Percentiles rank a stretch among this genome's conserved stretches.
Conservation (phyloP, 2,797 vertebrate genomes). For the Crocodylus rhombifer region DNA sequence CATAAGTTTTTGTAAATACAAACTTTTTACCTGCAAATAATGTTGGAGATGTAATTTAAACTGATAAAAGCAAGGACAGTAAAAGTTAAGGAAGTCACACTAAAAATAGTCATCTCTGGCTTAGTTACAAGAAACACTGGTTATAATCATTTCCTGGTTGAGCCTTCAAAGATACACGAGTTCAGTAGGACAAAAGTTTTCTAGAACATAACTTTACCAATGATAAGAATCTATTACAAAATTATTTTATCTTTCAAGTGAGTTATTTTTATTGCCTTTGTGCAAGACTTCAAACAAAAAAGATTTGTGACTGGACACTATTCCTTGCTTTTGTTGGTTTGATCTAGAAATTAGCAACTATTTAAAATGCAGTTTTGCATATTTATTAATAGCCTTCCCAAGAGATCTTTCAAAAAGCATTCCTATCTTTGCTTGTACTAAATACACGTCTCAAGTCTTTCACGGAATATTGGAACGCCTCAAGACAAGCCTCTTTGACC, state of each 20-base stretch:
- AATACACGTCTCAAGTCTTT: not conserved
- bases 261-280: constrained; percentile 3
- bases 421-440: not conserved
- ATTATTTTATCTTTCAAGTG: not conserved
- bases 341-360: not conserved
- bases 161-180: not conserved
- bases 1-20: constrained; percentile 51
- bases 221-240: not conserved
- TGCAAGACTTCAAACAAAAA: not conserved
- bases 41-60: not conserved
- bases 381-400: not conserved
- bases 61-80: constrained; percentile 1
- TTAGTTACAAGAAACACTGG: not conserved
- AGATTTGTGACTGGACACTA: not conserved
- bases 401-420: not conserved
- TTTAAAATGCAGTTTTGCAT: not conserved
- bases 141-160: not conserved
- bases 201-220: not conserved
- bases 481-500: not conserved
- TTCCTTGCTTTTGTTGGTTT: not conserved
- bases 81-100: not conserved
- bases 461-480: not conserved
- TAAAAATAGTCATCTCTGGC: not conserved
- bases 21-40: not conserved
- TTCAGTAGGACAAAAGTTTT: not conserved